Base-by-base conservation (phyloP, 2,888 invertebrate genomes). In the Eupithecia centaureata region DNA sequence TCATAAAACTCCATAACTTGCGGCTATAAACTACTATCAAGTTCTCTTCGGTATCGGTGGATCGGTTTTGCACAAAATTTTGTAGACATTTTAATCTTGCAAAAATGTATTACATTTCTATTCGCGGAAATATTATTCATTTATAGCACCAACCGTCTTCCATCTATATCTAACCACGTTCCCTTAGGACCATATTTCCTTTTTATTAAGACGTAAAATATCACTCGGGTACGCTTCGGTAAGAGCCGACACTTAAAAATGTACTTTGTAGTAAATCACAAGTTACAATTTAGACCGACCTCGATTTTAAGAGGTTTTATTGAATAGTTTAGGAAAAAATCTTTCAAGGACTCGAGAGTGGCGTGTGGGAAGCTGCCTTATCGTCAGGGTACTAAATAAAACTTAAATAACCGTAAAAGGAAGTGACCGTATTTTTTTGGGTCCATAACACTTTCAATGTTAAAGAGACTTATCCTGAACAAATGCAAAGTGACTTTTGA, bases 201-300 rank as follows among this genome's bases (percentile, higher is more conserved):
- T 82, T 84, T 84, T 85, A 85, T 83, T 81, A 80, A 83, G 82
- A 85, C 83, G 78, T 84, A 81, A 84, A 82, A 73, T 77, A 75
- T 77, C 76, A 74, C 74, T 70, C 63, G 67, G 59, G 22, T 47
- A 22, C 3, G 47, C 22, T 22, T n/a, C 22, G 63, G 72, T 56
- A 70, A 57, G 51, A 71, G 66, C 66, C 72, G 70, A 74, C 75
- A 75, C 78, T 78, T 79, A 76, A 81, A 79, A 77, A 79, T 77
- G 72, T 71, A 75, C 71, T 67, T n/a, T 71, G 74, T 73, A 73
- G 69, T 56, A 56, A 79, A 73, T 82, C 77, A 79, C 74, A 73
- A 70, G 77, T 75, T 72, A 73, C 76, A 75, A 79, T 79, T 79
- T 77, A 76, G 72, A 72, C 72, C 67, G 65, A 47, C 73, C 71